Evolutionary conservation across 2,888 invertebrate genomes (phyloP), one percentile per base, ranked within the genome.

Genomic region (Cephonodes hylas): DNA sequence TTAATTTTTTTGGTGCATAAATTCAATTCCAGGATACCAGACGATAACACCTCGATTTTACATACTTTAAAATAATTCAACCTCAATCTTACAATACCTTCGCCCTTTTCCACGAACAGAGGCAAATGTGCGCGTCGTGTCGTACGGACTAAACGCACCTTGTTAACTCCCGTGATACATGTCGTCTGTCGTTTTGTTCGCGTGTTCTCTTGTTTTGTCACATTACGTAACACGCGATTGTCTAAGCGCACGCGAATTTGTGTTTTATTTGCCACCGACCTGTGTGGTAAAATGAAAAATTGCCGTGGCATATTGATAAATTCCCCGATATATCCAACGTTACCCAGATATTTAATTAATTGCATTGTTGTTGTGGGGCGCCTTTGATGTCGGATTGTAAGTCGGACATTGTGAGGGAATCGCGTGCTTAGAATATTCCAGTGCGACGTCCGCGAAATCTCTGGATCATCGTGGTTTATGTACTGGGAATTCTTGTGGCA

Each of bases 271-370:
- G 18, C 18, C 31, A 18, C 27, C 45, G 31, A 20, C 53, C 10
- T 27, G 53, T 20, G 53, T 1, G 53, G 53, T 27, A 53, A 31
- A 27, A 10, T 53, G 31, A 53, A 53, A 53, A 53, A 53, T 53
- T 53, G 18, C 27, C 18, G 10, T 53, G 53, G 53, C 53, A n/a
- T 23, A 10, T 53, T 31, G 53, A 53, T 53, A 53, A 31, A 53
- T 53, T 31, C 10, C 10, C 31, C 7, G 31, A 10, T 15, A 27
- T 18, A 23, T 25, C 27, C 10, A 53, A 53, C 27, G 31, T 31
- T 31, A 53, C 53, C 53, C 53, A 53, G 53, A 53, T 53, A 53
- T 53, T 53, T 53, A 53, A 53, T 53, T 53, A 53, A 53, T 53
- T 53, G 53, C 53, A 53, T 31, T 31, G 53, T 53, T 53, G 31